Evolutionary conservation across 2,797 vertebrate genomes (phyloP), one percentile per base, ranked within the genome.

Genomic region (Crax fasciolata): DNA sequence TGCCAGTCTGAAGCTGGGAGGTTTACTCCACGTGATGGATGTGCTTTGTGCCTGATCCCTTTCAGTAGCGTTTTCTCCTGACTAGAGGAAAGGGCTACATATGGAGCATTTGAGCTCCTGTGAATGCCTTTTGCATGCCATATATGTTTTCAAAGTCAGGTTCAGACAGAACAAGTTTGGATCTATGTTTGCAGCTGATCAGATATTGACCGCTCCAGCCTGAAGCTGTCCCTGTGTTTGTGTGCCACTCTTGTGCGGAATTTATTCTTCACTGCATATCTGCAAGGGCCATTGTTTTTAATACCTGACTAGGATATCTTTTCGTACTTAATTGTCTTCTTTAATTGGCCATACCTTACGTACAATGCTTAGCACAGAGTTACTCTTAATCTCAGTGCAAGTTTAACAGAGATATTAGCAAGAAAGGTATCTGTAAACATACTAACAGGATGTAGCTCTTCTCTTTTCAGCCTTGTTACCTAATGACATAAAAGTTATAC

Each of bases 371-470:
- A 71, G 38, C 79, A 30, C 1, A 71, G 73, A 62, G 48, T 54
- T 84, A 41, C 62, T 86, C 15, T 1, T 35, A 87, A 21, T 91
- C 54, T 85, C 78, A 70, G 55, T 63, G 43, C 57, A 67, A 78
- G 62, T 73, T 94, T 70, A 87, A 35, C 73, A 78, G 82, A 80
- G 92, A 84, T 81, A 75, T 67, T 86, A 93, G 67, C 59, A 57
- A 84, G 79, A 65, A 72, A 48, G 70, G 23, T 32, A 87, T 65
- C 72, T 75, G 70, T 93, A 91, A 94, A 90, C 73, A 78, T 5
- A 48, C 27, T 72, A 87, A 71, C n/a, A 48, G 49, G 63, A 75
- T 73, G 79, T 13, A 79, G 70, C 55, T 96, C 67, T 20, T 66
- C 87, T 73, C 46, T 59, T 89, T 81, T 75, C 59, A 86, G 73